These are phyloP conservation scores for Sebastes trivittatus DNA, from an alignment of 2,797 vertebrate genomes.

Conservation along the genomic window DNA sequence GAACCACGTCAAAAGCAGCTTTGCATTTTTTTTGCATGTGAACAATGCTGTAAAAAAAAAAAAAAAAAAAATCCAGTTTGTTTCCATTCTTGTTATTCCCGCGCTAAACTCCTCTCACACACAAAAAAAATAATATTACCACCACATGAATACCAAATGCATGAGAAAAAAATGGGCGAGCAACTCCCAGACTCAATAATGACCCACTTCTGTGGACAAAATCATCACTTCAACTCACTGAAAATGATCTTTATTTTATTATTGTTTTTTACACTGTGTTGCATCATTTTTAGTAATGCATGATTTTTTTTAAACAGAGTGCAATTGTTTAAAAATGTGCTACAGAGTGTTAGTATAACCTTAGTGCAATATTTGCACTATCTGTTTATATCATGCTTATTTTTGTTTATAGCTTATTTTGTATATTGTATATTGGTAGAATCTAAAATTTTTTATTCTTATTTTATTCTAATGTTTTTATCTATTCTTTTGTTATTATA, in stretches of 20 bases:
- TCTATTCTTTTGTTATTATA: too few relatives aligned
- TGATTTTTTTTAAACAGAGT: not conserved
- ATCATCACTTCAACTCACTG: not conserved
- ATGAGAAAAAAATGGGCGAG: conserved; percentile 68
- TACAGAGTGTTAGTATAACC: not conserved
- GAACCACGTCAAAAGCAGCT: conserved; percentile 80
- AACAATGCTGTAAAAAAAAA: conserved; percentile 71
- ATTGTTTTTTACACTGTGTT: not conserved
- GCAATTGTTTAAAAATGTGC: not conserved
- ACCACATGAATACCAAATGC: conserved; percentile 72
- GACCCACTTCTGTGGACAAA: conserved; percentile 63
- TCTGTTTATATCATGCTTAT: too few relatives aligned
- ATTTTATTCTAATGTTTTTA: too few relatives aligned
- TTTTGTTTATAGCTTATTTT: too few relatives aligned
- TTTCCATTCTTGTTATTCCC: conserved; percentile 79
- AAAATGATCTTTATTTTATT: not conserved
- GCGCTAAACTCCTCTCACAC: conserved; percentile 66
- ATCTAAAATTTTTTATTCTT: too few relatives aligned
- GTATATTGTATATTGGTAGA: too few relatives aligned
- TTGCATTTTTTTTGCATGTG: conserved; percentile 77
- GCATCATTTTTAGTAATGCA: not conserved
- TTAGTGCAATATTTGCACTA: not conserved
- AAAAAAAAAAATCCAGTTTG: conserved; percentile 43
- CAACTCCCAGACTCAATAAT: conserved; percentile 72
- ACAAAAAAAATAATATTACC: conserved; percentile 67